phyloP scores from a whole-genome alignment of 2,797 vertebrate genomes.

The Ataeniobius toweri region DNA sequence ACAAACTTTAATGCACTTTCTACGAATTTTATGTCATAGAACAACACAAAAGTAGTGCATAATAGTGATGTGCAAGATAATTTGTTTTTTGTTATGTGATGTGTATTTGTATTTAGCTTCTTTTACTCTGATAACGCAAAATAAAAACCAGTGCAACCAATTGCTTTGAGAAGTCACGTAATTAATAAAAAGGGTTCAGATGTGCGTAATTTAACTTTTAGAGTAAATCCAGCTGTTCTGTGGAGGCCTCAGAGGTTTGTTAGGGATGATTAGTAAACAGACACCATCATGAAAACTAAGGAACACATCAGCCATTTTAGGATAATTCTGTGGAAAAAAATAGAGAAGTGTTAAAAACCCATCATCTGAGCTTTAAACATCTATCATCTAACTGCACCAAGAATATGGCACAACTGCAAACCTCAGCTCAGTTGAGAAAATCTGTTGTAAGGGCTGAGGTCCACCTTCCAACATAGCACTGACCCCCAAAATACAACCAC shows the following conservation, averaged over 20 bases:
- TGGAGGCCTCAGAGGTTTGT: not conserved
- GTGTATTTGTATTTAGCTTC: not conserved
- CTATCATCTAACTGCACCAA: not conserved
- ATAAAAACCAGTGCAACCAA: not conserved
- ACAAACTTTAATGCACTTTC: not conserved
- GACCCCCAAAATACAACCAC: not conserved
- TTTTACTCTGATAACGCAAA: not conserved
- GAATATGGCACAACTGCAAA: not conserved
- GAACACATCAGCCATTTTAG: not conserved
- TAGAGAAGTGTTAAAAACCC: too few relatives aligned
- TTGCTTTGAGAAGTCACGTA: not conserved
- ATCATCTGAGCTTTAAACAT: too few relatives aligned
- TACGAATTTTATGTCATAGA: not conserved
- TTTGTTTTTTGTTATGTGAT: not conserved
- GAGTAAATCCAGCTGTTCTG: not conserved
- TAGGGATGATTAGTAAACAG: not conserved
- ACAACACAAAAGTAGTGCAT: not conserved
- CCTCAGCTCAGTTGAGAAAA: not conserved
- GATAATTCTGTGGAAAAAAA: not conserved
- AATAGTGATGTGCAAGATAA: not conserved
- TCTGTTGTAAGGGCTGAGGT: too few relatives aligned
- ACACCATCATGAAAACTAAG: not conserved
- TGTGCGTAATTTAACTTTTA: not conserved
- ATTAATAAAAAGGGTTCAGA: not conserved
- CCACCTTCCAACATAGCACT: too few relatives aligned